Base-by-base conservation (phyloP, 2,113 vertebrate species). In the Pontoporia blainvillei region DNA sequence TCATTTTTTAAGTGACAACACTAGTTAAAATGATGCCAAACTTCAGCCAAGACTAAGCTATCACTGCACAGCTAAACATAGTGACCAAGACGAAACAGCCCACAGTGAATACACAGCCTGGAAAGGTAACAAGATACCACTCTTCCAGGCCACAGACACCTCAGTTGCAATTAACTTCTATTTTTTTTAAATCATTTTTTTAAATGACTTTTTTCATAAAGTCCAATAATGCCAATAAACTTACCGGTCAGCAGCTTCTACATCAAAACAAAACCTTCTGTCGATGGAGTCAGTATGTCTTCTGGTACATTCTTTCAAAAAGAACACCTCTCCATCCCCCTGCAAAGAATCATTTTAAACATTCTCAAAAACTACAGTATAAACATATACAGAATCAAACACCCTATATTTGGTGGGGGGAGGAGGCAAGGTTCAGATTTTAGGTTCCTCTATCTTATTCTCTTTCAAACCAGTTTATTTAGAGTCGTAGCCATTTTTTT, bases 201-300 rank as follows among this genome's bases (percentile, higher is more conserved):
- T 39, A 64, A 83, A 93, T n/a, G 12, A 44, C 36, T 95, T 64
- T 91, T 76, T 83, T 85, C 29, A 71, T 10, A 25, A 59, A 4
- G 36, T 66, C 20, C 76, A 86, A 8, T 67, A 83, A 83, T 86
- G 92, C 64, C n/a, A 66, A 0, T 1, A 94, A 94, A 97, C 97
- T 98, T 99, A 99, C 99, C 99, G 98, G 97, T 99, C 99, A 84
- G 99, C 98, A 97, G 99, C 99, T 98, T 99, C 99, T 0, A 99
- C 98, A 54, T 99, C 99, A 91, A 99, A 99, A 97, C 99, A 99
- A 98, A 99, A 99, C 82, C 99, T 98, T 94, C 99, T 98, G 98
- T 99, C 99, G 86, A 99, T 98, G 57, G 99, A 98, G 96, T 99
- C 99, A 41, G 97, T 98, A 0, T 98, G 99, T 98, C 99, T 99